Base-by-base conservation (phyloP, 2,888 invertebrate species). In the Euproctis similis region DNA sequence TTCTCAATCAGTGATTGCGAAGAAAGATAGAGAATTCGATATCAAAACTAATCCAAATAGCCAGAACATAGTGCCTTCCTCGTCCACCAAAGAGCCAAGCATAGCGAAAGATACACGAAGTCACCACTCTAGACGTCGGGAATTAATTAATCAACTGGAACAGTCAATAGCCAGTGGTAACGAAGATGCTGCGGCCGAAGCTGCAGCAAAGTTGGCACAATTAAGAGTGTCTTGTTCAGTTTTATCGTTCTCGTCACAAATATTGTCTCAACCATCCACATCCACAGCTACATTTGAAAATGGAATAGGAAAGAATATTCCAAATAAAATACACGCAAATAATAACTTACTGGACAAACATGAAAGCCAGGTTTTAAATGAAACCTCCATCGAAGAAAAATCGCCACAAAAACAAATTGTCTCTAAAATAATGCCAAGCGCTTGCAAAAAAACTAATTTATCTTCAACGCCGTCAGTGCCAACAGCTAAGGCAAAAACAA, bases 101-200 rank as follows among this genome's bases (percentile, higher is more conserved):
- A 3, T 28, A 12, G 6, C 8, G 9, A 42, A 34, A 5, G 24
- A 18, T 24, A 22, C 4, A 24, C 30, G 53, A 20, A 60, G 70
- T 36, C 66, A 71, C 23, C 75, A 80, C 43, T 56, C 62, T 7
- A 64, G 58, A 45, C 70, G 77, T 11, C 65, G 81, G 39, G 63
- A 73, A 31, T 59, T 92, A 41, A 80, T 94, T 46, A 87, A 87
- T 60, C 87, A 91, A 64, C 76, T 95, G 29, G 94, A 94, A 69
- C 86, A 87, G 30, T 91, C 94, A 1, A 94, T 95, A 50, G 89
- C 91, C 2, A 88, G 88, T 57, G 94, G 94, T 4, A 89, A 93
- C 53, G 88, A 92, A 69, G 86, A 86, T 26, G 87, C 91, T 44
- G 94, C 94, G 2, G 91, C 94, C 0, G 87, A 88, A 39, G 87